Conservation (phyloP, 2,888 invertebrate genomes). For the Hydraecia micacea region DNA sequence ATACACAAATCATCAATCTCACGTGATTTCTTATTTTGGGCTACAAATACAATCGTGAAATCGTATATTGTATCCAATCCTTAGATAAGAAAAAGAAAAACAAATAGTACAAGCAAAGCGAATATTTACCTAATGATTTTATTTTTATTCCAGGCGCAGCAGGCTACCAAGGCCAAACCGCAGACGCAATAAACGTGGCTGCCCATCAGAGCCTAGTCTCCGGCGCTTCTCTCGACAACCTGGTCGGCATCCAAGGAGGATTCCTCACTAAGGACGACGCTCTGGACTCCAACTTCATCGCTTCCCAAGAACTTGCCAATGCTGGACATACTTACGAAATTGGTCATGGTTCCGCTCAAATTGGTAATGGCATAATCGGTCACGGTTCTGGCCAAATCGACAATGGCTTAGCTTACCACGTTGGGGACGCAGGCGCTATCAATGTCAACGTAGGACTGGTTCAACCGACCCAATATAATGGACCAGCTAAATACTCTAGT, state of each 20-base stretch:
- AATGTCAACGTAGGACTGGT: slow-evolving; percentile 77
- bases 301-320: slow-evolving; percentile 81
- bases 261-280: slow-evolving; percentile 79
- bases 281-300: slow-evolving; percentile 83
- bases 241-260: slow-evolving; percentile 86
- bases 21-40: background rate
- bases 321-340: slow-evolving; percentile 68
- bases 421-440: slow-evolving; percentile 55
- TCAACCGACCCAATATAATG: slow-evolving; percentile 79
- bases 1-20: no score
- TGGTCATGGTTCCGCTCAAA: slow-evolving; percentile 60
- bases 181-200: slow-evolving; percentile 86
- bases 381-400: slow-evolving; percentile 51
- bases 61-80: background rate
- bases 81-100: background rate
- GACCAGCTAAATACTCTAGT: slow-evolving; percentile 80
- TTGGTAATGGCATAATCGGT: slow-evolving; percentile 43
- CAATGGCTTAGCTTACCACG: slow-evolving; percentile 70
- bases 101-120: background rate
- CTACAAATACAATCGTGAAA: background rate
- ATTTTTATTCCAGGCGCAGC: slow-evolving; percentile 79
- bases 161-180: slow-evolving; percentile 87
- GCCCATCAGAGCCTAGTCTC: slow-evolving; percentile 87
- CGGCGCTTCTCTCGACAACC: slow-evolving; percentile 84
- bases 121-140: background rate